Conservation (phyloP, 2,797 vertebrate genomes). For the Typhlichthys eigenmanni region DNA sequence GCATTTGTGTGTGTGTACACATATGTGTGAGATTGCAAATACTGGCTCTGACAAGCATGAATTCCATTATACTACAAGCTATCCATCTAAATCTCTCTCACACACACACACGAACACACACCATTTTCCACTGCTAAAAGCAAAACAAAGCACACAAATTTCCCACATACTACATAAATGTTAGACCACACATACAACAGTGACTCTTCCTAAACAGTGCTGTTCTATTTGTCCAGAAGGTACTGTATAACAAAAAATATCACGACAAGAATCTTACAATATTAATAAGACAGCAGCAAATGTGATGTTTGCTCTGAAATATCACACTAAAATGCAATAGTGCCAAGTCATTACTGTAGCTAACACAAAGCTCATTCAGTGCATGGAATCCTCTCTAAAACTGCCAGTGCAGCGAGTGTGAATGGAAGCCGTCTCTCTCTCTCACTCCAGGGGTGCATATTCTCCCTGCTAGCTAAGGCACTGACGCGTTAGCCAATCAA, state of each 20-base stretch:
- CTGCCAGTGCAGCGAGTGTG: constrained; percentile 33
- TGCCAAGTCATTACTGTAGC: constrained; percentile 17
- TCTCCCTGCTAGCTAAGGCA: constrained; percentile 4
- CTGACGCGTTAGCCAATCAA: constrained; percentile 29
- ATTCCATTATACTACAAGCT: constrained; percentile 42
- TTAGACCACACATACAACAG: too few species aligned
- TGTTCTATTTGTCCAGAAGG: too few species aligned
- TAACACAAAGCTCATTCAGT: constrained; percentile 7
- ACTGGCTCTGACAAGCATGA: constrained; percentile 46
- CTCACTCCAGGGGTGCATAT: background rate
- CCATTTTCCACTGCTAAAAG: background rate
- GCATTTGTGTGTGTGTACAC: constrained; percentile 5
- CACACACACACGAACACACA: background rate
- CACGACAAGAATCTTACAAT: too few species aligned
- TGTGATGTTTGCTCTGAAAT: constrained; percentile 8
- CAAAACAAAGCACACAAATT: background rate
- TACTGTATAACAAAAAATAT: too few species aligned
- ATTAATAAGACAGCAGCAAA: too few species aligned
- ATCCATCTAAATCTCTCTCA: constrained; percentile 7
- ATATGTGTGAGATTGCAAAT: constrained; percentile 8
- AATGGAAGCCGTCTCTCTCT: constrained; percentile 42
- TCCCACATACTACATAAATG: too few species aligned
- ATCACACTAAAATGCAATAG: constrained; percentile 4
- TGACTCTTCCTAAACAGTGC: too few species aligned
- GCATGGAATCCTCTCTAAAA: constrained; percentile 15